These are phyloP conservation scores for Acrobasis consociella DNA, from an alignment of 2,888 invertebrate species.

Conservation along the genomic window DNA sequence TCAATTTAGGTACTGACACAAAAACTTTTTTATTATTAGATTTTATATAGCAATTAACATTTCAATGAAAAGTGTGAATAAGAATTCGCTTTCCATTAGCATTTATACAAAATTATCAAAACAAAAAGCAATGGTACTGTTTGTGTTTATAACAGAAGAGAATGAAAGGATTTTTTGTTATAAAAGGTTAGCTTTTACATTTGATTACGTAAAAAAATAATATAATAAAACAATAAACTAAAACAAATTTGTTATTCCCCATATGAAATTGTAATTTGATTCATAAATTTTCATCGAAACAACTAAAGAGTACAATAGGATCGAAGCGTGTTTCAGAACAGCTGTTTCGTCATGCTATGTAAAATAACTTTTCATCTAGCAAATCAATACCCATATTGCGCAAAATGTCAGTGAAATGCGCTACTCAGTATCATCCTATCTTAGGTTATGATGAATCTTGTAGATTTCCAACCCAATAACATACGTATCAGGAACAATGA, in stretches of 20 bases:
- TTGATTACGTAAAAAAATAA: too few relatives aligned
- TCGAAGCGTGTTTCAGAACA: conserved; percentile 58
- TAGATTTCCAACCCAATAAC: conserved; percentile 66
- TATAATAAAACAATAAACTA: too few relatives aligned
- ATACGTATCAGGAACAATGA: conserved; percentile 61
- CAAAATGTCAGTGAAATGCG: conserved; percentile 78
- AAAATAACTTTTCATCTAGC: conserved; percentile 70
- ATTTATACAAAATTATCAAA: too few relatives aligned
- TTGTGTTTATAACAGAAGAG: too few relatives aligned
- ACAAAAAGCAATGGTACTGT: too few relatives aligned
- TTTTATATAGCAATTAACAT: too few relatives aligned
- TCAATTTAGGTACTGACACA: too few relatives aligned
- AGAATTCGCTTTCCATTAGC: too few relatives aligned
- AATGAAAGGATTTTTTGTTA: too few relatives aligned
- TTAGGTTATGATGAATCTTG: conserved; percentile 47
- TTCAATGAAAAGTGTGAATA: too few relatives aligned
- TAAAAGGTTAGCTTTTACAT: too few relatives aligned
- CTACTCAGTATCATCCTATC: conserved; percentile 55
- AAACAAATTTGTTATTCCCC: background rate
- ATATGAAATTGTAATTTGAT: background rate
- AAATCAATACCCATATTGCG: conserved; percentile 81
- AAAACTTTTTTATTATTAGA: too few relatives aligned
- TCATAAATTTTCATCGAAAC: conserved; percentile 22
- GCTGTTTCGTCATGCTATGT: conserved; percentile 74
- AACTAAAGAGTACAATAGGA: conserved; percentile 34